Percentiles rank a stretch among this genome's conserved stretches.
phyloP scores from a whole-genome alignment of 2,113 vertebrate genomes.

The Melanostigma gelatinosum region DNA sequence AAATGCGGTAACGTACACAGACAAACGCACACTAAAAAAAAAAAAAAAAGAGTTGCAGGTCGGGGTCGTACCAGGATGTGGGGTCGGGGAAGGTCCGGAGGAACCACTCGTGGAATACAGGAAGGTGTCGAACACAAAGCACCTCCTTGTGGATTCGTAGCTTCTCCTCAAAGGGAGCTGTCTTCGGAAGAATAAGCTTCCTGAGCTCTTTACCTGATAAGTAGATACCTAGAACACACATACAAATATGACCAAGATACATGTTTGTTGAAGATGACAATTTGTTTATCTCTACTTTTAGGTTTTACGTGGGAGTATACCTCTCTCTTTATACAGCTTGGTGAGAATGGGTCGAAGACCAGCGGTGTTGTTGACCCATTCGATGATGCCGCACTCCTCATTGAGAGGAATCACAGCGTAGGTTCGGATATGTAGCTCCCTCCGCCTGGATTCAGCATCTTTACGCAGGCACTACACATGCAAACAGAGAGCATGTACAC shows the following conservation, averaged over 20 bases:
- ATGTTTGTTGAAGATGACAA: no score
- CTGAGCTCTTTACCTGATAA: constrained; percentile 94
- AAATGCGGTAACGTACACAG: background rate
- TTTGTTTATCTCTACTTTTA: background rate
- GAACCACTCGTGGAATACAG: constrained; percentile 97
- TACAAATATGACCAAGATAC: background rate
- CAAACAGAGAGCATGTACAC: background rate
- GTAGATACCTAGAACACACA: constrained; percentile 85
- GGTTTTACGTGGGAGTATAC: constrained; percentile 69
- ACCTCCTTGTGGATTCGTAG: constrained; percentile 91
- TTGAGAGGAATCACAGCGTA: constrained; percentile 98
- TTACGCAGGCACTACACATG: constrained; percentile 91
- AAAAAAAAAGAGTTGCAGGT: background rate
- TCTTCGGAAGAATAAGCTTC: constrained; percentile 93
- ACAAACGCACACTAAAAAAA: background rate
- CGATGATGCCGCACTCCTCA: constrained; percentile 97
- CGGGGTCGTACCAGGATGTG: constrained; percentile 89
- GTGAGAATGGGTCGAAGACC: constrained; percentile 95
- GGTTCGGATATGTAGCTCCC: constrained; percentile 95
- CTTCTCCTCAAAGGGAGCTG: constrained; percentile 90
- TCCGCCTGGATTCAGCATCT: constrained; percentile 93
- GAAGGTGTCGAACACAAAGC: constrained; percentile 92
- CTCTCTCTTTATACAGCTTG: constrained; percentile 97
- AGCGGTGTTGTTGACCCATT: constrained; percentile 98
- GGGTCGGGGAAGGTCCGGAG: constrained; percentile 96